Evolutionary conservation across 2,113 vertebrate species (phyloP), one percentile per base, ranked within the genome.

Genomic region (Crypturellus undulatus): DNA sequence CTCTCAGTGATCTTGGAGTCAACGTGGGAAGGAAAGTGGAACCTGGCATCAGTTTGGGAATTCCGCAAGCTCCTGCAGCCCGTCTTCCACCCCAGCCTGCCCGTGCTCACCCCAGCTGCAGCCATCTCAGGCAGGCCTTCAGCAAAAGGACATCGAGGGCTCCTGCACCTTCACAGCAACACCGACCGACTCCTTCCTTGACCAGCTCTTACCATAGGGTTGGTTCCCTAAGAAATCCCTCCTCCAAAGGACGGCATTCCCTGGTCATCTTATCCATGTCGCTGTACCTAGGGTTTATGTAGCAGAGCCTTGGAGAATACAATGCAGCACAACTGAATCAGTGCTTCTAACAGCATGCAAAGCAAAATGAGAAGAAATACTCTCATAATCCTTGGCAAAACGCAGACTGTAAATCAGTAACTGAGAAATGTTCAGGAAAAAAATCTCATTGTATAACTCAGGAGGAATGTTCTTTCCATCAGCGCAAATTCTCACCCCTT

Each of bases 271-370:
- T 64, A 49, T 14, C 65, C 4, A 0, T 4, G 14, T 26, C 1
- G 3, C 38, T 0, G 2, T 12, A 14, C 3, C 43, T 38, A 25
- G 51, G 19, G 9, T 30, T 22, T 26, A 69, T 12, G 22, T 24
- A 49, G 45, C 6, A 20, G 10, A 47, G 20, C 59, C 30, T 20
- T 12, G 67, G 58, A 60, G 62, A 89, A 49, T 32, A 36, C 34
- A 68, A 21, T 0, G 12, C 3, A 45, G 19, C 6, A 11, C 3
- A 59, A 32, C 30, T 16, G 32, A 72, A 42, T 8, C 34, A 6
- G 13, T 1, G 13, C 32, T 78, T 68, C 36, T 38, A 63, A 19
- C 5, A 5, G 52, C 30, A 24, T 6, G 22, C 22, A 65, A 59
- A 28, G 16, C 3, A 20, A 24, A 26, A 3, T 1, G 32, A 45